Evolutionary conservation across 2,113 vertebrate genomes (phyloP).

Genomic region (Xyliphius kryptos): DNA sequence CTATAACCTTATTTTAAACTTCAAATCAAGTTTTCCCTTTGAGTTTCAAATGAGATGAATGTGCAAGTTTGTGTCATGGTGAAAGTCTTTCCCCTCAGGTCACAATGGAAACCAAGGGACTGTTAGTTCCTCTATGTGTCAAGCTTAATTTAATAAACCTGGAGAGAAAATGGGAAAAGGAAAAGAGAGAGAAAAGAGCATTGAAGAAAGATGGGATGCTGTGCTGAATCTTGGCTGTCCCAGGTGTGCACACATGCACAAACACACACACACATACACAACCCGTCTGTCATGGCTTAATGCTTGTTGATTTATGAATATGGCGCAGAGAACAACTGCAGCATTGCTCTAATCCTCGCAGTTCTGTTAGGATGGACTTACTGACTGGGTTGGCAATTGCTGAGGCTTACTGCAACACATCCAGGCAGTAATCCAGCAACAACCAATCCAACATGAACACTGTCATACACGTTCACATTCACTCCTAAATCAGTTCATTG

Average conservation of each 20-base stretch:
- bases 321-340: conserved; percentile 33
- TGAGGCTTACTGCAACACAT: conserved; percentile 31
- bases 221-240: conserved; percentile 15
- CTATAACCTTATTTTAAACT: conserved; percentile 35
- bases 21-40: conserved; percentile 39
- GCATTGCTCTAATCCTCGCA: conserved; percentile 37
- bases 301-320: conserved; percentile 46
- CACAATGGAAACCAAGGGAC: conserved; percentile 28
- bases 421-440: conserved; percentile 27
- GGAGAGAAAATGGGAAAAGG: conserved; percentile 22
- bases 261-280: conserved; percentile 28
- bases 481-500: conserved; percentile 17
- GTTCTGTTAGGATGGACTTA: conserved; percentile 33
- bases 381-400: conserved; percentile 12
- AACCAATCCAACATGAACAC: conserved; percentile 12
- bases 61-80: conserved; percentile 12
- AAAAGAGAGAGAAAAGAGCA: conserved; percentile 9
- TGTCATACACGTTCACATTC: conserved; percentile 23
- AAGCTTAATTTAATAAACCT: conserved; percentile 31
- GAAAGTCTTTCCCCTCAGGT: conserved; percentile 33
- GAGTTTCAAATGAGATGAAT: conserved; percentile 38
- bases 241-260: too few relatives aligned
- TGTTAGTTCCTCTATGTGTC: conserved; percentile 37
- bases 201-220: conserved; percentile 22
- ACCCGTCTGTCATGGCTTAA: conserved; percentile 36